Evolutionary conservation across 2,888 invertebrate genomes (phyloP).

Genomic region (Pammene aurita): DNA sequence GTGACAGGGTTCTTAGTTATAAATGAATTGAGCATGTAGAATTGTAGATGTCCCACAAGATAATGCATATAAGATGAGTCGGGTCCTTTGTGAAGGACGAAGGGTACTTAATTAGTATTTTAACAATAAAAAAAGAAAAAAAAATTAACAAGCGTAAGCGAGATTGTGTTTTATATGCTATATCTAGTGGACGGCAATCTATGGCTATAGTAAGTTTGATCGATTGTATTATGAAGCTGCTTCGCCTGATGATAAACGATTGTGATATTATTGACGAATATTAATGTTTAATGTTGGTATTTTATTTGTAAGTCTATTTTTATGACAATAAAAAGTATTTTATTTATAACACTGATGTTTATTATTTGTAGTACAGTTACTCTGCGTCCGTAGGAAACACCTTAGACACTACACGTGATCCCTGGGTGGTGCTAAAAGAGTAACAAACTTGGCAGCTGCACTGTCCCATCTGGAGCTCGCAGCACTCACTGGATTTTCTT

Average conservation of each 20-base stretch:
- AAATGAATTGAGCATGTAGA: slow-evolving; percentile 1
- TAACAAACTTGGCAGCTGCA: too few relatives aligned
- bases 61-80: neutral
- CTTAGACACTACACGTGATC: too few relatives aligned
- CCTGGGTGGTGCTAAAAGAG: too few relatives aligned
- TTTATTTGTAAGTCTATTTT: slow-evolving; percentile 54
- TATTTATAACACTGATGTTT: slow-evolving; percentile 32
- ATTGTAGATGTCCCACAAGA: neutral
- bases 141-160: too few relatives aligned
- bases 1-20: slow-evolving; percentile 40
- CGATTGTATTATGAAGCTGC: slow-evolving; percentile 10
- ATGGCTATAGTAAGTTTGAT: neutral
- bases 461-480: too few relatives aligned
- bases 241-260: slow-evolving; percentile 51
- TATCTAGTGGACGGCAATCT: neutral
- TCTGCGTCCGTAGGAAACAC: too few relatives aligned
- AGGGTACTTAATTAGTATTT: slow-evolving; percentile 1
- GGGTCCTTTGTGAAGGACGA: neutral
- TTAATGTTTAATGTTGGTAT: slow-evolving; percentile 56
- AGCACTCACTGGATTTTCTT: too few relatives aligned
- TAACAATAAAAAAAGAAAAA: too few relatives aligned
- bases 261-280: slow-evolving; percentile 59
- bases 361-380: neutral
- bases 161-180: neutral
- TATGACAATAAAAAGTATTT: slow-evolving; percentile 41